Percentiles rank a stretch among this genome's conserved stretches.
These are phyloP conservation scores for Ceraclea dissimilis DNA, from an alignment of 2,888 invertebrate genomes.

Conservation along the genomic window DNA sequence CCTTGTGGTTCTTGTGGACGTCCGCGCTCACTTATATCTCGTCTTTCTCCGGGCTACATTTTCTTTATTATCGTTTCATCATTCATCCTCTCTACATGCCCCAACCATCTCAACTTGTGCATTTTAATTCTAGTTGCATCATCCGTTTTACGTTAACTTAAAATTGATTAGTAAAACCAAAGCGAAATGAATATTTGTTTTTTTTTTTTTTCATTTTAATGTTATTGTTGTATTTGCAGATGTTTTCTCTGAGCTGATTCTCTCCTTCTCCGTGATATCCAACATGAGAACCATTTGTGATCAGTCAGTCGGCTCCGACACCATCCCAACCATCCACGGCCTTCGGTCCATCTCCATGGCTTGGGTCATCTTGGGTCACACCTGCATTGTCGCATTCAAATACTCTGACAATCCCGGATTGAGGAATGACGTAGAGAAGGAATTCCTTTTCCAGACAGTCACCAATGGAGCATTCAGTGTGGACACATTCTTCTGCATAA, in stretches of 20 bases:
- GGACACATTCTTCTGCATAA: constrained; percentile 75
- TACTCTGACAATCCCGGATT: constrained; percentile 78
- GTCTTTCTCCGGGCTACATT: too few relatives aligned
- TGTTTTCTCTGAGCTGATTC: constrained; percentile 57
- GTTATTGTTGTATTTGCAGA: constrained; percentile 45
- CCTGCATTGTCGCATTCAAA: constrained; percentile 74
- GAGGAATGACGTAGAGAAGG: constrained; percentile 62
- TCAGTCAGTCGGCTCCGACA: constrained; percentile 71
- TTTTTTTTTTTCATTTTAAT: too few relatives aligned
- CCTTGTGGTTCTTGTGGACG: not conserved
- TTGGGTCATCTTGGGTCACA: constrained; percentile 67
- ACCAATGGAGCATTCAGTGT: constrained; percentile 74
- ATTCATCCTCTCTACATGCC: too few relatives aligned
- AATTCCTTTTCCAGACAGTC: constrained; percentile 72
- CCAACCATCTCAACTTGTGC: too few relatives aligned
- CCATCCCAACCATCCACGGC: constrained; percentile 68
- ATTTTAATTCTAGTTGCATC: too few relatives aligned
- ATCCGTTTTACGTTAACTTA: too few relatives aligned
- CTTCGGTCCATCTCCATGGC: constrained; percentile 59
- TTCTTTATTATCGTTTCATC: too few relatives aligned
- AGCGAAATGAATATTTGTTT: too few relatives aligned
- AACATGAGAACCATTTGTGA: constrained; percentile 76
- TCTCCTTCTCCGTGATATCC: constrained; percentile 71
- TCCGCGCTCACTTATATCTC: not conserved
- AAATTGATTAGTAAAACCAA: too few relatives aligned